A percentile compares a stretch with the other conserved stretches of the same genome.
These are phyloP conservation scores for Phyllotis vaccarum DNA, from an alignment of 2,797 vertebrate species.

Conservation along the genomic window DNA sequence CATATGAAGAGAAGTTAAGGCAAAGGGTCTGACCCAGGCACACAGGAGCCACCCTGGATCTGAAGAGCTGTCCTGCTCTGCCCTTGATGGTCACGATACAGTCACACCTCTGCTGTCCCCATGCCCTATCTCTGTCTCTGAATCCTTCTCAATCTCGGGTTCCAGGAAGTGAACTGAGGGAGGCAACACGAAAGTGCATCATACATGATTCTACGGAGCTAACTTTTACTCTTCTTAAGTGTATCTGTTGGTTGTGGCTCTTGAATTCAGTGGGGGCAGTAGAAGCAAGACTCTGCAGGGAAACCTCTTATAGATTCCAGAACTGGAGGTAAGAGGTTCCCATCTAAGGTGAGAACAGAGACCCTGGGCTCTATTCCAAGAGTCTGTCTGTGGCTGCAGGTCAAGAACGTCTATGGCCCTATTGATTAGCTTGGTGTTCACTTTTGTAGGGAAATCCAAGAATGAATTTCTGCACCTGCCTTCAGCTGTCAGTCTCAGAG, in stretches of 20 bases:
- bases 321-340: not conserved
- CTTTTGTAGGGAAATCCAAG: conserved; percentile 22
- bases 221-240: not conserved
- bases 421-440: conserved; percentile 35
- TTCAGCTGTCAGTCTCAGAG: not conserved
- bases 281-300: not conserved
- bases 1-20: not conserved
- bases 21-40: not conserved
- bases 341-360: not conserved
- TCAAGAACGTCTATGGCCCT: not conserved
- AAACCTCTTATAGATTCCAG: not conserved
- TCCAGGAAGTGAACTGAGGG: not conserved
- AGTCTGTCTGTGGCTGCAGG: not conserved
- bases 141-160: not conserved
- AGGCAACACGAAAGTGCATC: not conserved
- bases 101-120: not conserved
- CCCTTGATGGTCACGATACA: not conserved
- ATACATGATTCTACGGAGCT: not conserved
- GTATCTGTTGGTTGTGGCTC: not conserved
- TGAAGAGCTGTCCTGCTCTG: not conserved
- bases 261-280: not conserved
- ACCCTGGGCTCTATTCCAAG: not conserved
- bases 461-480: conserved; percentile 27
- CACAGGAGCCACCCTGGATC: not conserved
- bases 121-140: not conserved